These are phyloP conservation scores for Rhagonycha lutea DNA, from an alignment of 2,888 invertebrate genomes.

Conservation along the genomic window DNA sequence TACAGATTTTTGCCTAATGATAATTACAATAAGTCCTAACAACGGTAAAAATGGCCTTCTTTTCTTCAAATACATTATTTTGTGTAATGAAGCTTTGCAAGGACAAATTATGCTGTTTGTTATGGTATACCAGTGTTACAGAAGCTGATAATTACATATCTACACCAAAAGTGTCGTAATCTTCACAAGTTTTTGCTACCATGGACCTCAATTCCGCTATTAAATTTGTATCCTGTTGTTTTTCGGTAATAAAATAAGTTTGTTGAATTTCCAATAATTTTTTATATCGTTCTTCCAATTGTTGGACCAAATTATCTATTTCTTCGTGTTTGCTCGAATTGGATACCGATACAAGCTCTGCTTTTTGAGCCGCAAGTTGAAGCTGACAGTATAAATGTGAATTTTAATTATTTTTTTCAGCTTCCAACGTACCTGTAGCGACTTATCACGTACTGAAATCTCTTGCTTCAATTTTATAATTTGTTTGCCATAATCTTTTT, in stretches of 20 bases:
- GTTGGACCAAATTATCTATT: slow-evolving; percentile 30
- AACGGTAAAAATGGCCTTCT: not conserved
- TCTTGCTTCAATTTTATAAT: slow-evolving; percentile 30
- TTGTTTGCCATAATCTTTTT: slow-evolving; percentile 32
- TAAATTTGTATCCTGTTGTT: slow-evolving; percentile 24
- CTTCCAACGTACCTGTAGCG: slow-evolving; percentile 15
- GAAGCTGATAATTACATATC: not conserved
- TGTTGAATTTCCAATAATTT: slow-evolving; percentile 31
- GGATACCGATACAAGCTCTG: slow-evolving; percentile 26
- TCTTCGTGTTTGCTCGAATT: slow-evolving; percentile 27
- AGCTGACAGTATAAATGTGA: slow-evolving; percentile 8
- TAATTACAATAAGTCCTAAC: not conserved
- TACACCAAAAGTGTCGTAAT: not conserved
- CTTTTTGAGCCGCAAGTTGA: slow-evolving; percentile 30
- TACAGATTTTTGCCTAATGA: not conserved
- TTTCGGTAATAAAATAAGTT: slow-evolving; percentile 24
- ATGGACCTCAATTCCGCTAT: slow-evolving; percentile 10
- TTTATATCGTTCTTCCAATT: slow-evolving; percentile 34
- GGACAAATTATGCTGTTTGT: not conserved
- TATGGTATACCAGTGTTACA: not conserved
- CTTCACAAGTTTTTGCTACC: not conserved
- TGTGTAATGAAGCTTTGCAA: not conserved
- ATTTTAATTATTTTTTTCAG: not conserved
- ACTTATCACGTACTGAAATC: slow-evolving; percentile 31
- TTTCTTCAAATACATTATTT: not conserved